These are phyloP conservation scores for Cyprinus carpio DNA, from an alignment of 2,113 vertebrate genomes.

Conservation along the genomic window DNA sequence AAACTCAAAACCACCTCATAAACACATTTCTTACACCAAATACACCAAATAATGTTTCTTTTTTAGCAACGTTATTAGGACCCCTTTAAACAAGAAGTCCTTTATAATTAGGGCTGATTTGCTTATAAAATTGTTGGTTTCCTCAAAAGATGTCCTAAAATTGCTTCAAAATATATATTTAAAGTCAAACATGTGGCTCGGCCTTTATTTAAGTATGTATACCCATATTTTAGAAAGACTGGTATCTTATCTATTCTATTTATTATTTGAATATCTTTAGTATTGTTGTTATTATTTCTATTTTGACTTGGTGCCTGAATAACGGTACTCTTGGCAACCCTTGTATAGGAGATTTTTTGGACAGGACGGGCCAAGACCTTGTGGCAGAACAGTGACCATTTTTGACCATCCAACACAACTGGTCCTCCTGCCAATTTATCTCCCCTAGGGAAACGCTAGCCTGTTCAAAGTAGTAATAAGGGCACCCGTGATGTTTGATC, in stretches of 20 bases:
- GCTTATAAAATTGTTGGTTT: background rate
- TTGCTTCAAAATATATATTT: background rate
- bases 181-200: background rate
- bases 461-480: slow-evolving; percentile 37
- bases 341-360: background rate
- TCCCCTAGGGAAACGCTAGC: background rate
- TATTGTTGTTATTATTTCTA: background rate
- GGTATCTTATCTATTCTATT: background rate
- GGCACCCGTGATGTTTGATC: slow-evolving; percentile 1
- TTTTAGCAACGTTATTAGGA: no score
- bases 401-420: background rate
- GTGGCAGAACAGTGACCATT: slow-evolving; percentile 3
- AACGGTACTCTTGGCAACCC: background rate
- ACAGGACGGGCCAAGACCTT: background rate
- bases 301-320: background rate
- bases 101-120: background rate
- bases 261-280: no score
- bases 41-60: no score
- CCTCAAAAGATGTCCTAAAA: background rate
- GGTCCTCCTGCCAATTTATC: slow-evolving; percentile 18
- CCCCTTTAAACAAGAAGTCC: background rate
- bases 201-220: background rate
- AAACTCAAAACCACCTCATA: no score
- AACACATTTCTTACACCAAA: no score
- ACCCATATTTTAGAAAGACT: background rate